Evolutionary conservation across 2,113 vertebrate genomes (phyloP), one percentile per base, ranked within the genome.

Genomic region (Neodontobutis hainanensis): DNA sequence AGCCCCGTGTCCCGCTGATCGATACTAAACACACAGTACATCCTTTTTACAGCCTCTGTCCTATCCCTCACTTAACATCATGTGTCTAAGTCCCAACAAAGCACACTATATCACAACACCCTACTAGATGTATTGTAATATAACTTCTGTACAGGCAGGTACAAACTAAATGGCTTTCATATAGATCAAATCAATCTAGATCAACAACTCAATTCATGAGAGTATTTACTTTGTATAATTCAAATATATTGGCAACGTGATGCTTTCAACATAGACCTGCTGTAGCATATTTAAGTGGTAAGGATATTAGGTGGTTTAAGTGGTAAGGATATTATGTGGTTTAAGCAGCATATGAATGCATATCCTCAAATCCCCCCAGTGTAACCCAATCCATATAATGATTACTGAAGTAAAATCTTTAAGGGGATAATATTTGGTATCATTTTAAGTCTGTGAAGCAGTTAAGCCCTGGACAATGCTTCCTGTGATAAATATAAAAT

Each of bases 1-100:
- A 78, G 78, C 78, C 75, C 73, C 74, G 67, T 83, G 77, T 85
- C 78, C 71, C 16, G 47, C 79, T 85, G 87, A 90, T 91, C 84
- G 38, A 91, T 89, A 82, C 75, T 81, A 68, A 86, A 85, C 69
- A 52, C 68, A 2, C 52, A 73, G 75, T 62, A 62, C 77, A 80
- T 82, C 81, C 75, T 80, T 73, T 55, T 73, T 15, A 57, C 70
- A 51, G 68, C 64, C 72, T 57, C 70, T 55, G 53, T n/a, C 49
- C 56, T 35, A 9, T 9, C 4, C 52, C 47, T 45, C 45, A 8
- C 40, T 53, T 32, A 10, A 19, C 48, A 16, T 16, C 32, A 40
- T 49, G n/a, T 10, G 46, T 11, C 44, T 16, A 19, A 61, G 38
- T 40, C 46, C 36, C 38, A 34, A 8, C 10, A 40, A 40, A 40